phyloP scores from a whole-genome alignment of 2,113 vertebrate genomes.

The Malurus cyaneus region DNA sequence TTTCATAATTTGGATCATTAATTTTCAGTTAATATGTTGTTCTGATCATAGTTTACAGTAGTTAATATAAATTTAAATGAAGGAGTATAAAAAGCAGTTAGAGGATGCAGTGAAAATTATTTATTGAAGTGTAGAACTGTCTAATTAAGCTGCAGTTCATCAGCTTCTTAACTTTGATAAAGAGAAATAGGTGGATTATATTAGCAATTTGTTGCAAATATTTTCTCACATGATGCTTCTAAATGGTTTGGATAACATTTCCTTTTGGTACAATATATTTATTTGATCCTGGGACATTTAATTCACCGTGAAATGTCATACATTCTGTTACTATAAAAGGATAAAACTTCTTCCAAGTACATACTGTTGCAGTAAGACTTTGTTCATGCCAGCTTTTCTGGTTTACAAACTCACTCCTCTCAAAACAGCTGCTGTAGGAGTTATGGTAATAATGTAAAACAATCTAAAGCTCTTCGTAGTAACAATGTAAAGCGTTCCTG shows the following conservation, averaged over 20 bases:
- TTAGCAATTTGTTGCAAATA: neutral
- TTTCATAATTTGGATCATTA: neutral
- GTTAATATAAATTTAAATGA: neutral
- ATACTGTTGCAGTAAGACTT: neutral
- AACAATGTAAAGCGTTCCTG: neutral
- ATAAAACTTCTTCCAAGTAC: constrained; percentile 1
- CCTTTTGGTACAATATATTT: neutral
- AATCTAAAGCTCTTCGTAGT: neutral
- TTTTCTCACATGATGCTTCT: neutral
- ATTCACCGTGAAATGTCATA: neutral
- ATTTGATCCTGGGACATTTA: neutral
- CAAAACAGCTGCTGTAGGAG: neutral
- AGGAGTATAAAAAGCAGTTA: neutral
- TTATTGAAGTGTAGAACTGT: neutral
- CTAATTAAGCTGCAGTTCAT: neutral
- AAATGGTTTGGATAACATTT: neutral
- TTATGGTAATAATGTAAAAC: neutral
- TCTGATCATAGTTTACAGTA: neutral
- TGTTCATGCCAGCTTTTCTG: neutral
- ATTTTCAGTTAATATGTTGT: neutral
- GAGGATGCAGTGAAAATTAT: neutral
- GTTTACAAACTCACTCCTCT: neutral
- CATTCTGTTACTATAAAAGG: constrained; percentile 16
- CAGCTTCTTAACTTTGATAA: neutral
- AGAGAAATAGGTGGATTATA: neutral